Percentiles rank a stretch among this genome's conserved stretches.
Conservation (phyloP, 2,888 invertebrate genomes). For the Smittia aterrima region DNA sequence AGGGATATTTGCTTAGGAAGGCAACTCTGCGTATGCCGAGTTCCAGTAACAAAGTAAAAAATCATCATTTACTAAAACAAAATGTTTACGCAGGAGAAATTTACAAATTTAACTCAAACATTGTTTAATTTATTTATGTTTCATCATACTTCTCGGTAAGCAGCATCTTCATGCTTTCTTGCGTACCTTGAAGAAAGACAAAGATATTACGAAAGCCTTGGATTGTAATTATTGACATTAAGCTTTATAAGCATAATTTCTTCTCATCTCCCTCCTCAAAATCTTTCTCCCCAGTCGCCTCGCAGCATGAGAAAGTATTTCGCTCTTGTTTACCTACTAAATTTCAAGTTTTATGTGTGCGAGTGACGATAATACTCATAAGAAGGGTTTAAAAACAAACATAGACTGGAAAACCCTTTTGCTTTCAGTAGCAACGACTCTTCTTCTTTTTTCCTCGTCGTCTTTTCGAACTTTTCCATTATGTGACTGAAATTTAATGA, state of each 20-base stretch:
- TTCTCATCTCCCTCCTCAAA: background rate
- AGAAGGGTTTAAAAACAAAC: slow-evolving; percentile 40
- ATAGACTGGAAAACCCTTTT: slow-evolving; percentile 18
- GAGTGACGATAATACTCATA: slow-evolving; percentile 39
- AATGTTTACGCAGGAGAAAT: background rate
- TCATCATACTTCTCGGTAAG: background rate
- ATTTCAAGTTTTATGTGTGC: slow-evolving; percentile 40
- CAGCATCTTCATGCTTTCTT: background rate
- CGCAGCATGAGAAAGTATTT: background rate
- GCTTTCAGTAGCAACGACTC: background rate
- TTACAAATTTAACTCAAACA: slow-evolving; percentile 10
- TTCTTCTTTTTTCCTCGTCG: slow-evolving; percentile 1
- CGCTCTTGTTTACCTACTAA: slow-evolving; percentile 36
- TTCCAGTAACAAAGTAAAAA: background rate
- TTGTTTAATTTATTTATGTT: slow-evolving; percentile 24
- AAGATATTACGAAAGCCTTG: slow-evolving; percentile 10
- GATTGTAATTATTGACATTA: slow-evolving; percentile 27
- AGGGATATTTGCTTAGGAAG: slow-evolving; percentile 10
- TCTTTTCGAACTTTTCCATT: slow-evolving; percentile 37
- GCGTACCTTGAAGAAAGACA: background rate
- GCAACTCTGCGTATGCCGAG: background rate
- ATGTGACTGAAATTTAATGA: slow-evolving; percentile 42
- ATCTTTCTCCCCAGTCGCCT: background rate
- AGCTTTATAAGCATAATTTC: slow-evolving; percentile 7
- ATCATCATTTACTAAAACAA: background rate